Base-by-base conservation (phyloP, 2,797 vertebrate species). In the Ctenochaetus hawaiiensis region DNA sequence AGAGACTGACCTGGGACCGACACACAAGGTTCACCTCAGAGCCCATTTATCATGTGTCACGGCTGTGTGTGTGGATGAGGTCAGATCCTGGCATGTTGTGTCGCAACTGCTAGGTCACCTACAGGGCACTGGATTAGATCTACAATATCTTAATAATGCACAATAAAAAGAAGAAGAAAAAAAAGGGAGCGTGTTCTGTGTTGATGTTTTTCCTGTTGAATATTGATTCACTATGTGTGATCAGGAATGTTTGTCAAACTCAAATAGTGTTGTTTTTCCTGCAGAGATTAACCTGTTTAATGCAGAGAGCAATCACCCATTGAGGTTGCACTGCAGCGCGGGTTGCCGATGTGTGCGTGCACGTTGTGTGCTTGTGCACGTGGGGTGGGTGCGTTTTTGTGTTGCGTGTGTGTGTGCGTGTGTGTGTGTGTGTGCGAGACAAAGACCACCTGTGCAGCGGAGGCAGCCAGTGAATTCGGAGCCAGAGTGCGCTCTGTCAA, bases 371-470 rank as follows among this genome's bases (percentile, higher is more conserved):
- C 4, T 73, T 43, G 45, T 62, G 56, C 39, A 48, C 63, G 53
- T 18, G 39, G 26, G 39, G 39, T 39, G 39, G 10, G 39, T 39
- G 39, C 39, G 39, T 39, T 39, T 6, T 39, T 39, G 39, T 39
- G 39, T 39, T 39, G 61, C 13, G 62, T 18, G 45, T 2, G 67
- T 53, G 34, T 2, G 58, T 57, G 59, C n/a, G 53, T 67, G 75
- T 17, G 53, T 54, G 62, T 57, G 75, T 75, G 72, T 22, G 11
- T 74, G 80, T 73, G 73, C 69, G 73, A 86, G 88, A 92, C 83
- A 85, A 84, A 89, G 93, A 95, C 94, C 94, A 95, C 94, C 94
- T 94, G 93, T 91, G 89, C 85, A 72, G 91, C 79, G 80, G 72
- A 90, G 80, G 81, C 84, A 91, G 86, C 84, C 82, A 87, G 87